Conservation (phyloP, 2,888 invertebrate species). For the Diaphora mendica region DNA sequence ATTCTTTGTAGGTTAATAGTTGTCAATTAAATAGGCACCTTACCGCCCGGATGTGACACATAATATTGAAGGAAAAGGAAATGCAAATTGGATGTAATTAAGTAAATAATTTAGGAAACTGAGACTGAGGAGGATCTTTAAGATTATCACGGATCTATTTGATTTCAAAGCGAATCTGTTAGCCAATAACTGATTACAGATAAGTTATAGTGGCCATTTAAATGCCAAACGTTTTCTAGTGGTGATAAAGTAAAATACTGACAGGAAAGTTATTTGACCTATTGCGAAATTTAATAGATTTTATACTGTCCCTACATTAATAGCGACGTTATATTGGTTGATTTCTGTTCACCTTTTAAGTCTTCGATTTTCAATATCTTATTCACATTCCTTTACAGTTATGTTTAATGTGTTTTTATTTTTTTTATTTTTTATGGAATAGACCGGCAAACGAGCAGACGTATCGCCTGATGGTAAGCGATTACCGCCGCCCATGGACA, state of each 20-base stretch:
- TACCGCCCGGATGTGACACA: background rate
- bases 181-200: background rate
- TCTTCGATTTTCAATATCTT: background rate
- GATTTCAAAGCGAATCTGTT: background rate
- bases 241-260: conserved; percentile 18
- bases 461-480: too few relatives aligned
- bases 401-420: background rate
- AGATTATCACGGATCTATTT: background rate
- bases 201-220: conserved; percentile 10
- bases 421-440: too few relatives aligned
- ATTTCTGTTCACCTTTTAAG: background rate
- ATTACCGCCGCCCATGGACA: too few relatives aligned
- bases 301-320: conserved; percentile 4
- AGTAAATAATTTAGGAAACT: background rate
- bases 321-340: background rate
- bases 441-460: too few relatives aligned
- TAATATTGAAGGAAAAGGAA: background rate
- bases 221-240: conserved; percentile 34
- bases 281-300: conserved; percentile 26
- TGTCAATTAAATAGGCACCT: background rate
- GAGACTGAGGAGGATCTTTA: background rate
- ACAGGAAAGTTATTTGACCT: conserved; percentile 37
- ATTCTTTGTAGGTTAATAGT: background rate
- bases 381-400: background rate
- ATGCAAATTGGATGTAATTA: conserved; percentile 1